Percentiles rank a stretch among this genome's conserved stretches.
Conservation (phyloP, 1,140 invertebrate genomes). For the Paramacrobiotus metropolitanus region DNA sequence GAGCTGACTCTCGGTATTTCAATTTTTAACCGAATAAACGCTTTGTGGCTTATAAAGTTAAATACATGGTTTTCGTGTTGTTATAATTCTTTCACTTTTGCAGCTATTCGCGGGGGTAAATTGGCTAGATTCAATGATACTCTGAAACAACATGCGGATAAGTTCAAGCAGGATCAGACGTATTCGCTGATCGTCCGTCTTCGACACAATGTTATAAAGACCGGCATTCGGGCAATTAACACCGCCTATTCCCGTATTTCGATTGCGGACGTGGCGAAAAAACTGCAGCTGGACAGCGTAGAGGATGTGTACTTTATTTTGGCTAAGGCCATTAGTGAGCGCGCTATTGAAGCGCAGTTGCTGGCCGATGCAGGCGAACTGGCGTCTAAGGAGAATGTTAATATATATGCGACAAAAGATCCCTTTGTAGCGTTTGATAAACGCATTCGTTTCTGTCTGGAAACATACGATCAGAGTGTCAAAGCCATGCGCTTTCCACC, state of each 20-base stretch:
- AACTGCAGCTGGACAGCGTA: conserved; percentile 70
- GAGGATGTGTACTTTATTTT: conserved; percentile 98
- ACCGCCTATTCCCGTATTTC: conserved; percentile 89
- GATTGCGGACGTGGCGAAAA: conserved; percentile 72
- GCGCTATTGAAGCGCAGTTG: conserved; percentile 92
- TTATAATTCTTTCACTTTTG: conserved; percentile 12
- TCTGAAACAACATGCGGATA: conserved; percentile 38
- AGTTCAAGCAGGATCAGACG: conserved; percentile 43
- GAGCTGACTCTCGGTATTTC: conserved; percentile 60
- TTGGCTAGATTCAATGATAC: conserved; percentile 79
- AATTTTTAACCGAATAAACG: too few relatives aligned
- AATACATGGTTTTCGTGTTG: too few relatives aligned
- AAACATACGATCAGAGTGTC: conserved; percentile 79
- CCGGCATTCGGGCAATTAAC: conserved; percentile 85
- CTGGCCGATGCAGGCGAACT: conserved; percentile 82
- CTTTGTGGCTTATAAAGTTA: too few relatives aligned
- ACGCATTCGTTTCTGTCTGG: conserved; percentile 86
- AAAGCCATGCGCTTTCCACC: conserved; percentile 94
- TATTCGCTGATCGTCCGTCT: conserved; percentile 79
- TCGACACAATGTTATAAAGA: conserved; percentile 97
- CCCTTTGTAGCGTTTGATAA: conserved; percentile 92
- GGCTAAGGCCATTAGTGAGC: conserved; percentile 95
- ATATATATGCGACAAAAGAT: conserved; percentile 90
- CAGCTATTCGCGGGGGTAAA: conserved; percentile 78
- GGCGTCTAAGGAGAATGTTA: conserved; percentile 83